Percentiles rank a stretch among this genome's conserved stretches.
Conservation (phyloP, 2,797 vertebrate species). For the Atherinosoma microstoma region DNA sequence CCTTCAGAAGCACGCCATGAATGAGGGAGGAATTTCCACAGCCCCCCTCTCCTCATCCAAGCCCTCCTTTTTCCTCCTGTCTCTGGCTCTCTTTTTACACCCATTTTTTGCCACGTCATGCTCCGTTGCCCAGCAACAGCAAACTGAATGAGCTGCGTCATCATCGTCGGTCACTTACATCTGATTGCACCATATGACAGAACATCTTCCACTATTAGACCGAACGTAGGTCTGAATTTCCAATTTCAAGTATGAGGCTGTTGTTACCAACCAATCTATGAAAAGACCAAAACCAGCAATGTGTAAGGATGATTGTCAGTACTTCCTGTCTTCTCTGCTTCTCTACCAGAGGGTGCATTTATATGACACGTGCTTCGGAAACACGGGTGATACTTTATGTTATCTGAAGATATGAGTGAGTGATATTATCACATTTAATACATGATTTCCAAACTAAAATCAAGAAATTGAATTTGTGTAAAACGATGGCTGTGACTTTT, state of each 20-base stretch:
- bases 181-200: background rate
- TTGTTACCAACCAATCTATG: background rate
- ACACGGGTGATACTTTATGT: background rate
- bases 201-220: slow-evolving; percentile 1
- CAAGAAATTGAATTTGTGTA: too few relatives aligned
- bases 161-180: slow-evolving; percentile 11
- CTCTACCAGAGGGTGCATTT: too few relatives aligned
- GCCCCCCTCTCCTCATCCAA: background rate
- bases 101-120: slow-evolving; percentile 51
- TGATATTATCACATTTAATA: too few relatives aligned
- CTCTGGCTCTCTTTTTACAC: slow-evolving; percentile 24
- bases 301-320: too few relatives aligned
- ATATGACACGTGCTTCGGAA: background rate
- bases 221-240: background rate
- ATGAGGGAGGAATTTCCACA: slow-evolving; percentile 4
- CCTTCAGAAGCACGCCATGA: slow-evolving; percentile 33
- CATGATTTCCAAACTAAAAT: too few relatives aligned
- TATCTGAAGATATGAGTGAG: too few relatives aligned
- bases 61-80: slow-evolving; percentile 1
- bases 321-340: too few relatives aligned
- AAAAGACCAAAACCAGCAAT: background rate
- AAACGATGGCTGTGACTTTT: background rate
- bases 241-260: background rate
- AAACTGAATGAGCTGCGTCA: background rate
- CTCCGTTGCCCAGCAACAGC: slow-evolving; percentile 48